Evolutionary conservation across 2,888 invertebrate genomes (phyloP), one percentile per base, ranked within the genome.

Genomic region (Dryadula phaetusa): DNA sequence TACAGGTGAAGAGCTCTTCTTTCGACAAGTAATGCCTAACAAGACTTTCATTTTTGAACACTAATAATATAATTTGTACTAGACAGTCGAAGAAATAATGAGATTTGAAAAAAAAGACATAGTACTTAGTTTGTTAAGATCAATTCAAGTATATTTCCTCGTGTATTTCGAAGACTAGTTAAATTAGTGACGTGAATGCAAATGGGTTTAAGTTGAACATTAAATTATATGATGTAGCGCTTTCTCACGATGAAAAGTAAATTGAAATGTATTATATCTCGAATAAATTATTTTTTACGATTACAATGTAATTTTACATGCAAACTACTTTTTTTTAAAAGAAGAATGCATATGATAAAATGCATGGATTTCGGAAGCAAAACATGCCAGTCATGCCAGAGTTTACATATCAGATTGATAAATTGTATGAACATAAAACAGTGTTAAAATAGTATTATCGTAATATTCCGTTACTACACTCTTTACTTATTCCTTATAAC

Each of bases 41-140:
- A 16, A 32, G 16, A 52, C 28, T 52, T 52, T 52, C 52, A 28
- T 52, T 16, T 52, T 18, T 52, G 16, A 32, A 52, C 28, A 52
- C 12, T 52, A 52, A 3, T 1, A 28, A n/a, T n/a, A 49, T 49
- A 25, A 25, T n/a, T 49, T 28, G 1, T 28, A 7, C 16, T 52
- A 32, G 52, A 52, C 12, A 16, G 28, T 32, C 12, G 16, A 52
- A 52, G 52, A 28, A 3, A 12, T 6, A 25, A 25, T 12, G 2
- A 46, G n/a, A 49, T 25, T 49, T 8, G 14, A 1, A 49, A 49
- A 25, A 47, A 47, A 18, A 2, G 0, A 0, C 12, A 6, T 25
- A 47, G 47, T 49, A n/a, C 49, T 49, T 49, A 49, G 28, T 16
- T 52, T 8, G 49, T 49, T 28, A 25, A 10, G 16, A 20, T 12